phyloP scores from a whole-genome alignment of 1,140 invertebrate species.

The Solenopsis fugax region DNA sequence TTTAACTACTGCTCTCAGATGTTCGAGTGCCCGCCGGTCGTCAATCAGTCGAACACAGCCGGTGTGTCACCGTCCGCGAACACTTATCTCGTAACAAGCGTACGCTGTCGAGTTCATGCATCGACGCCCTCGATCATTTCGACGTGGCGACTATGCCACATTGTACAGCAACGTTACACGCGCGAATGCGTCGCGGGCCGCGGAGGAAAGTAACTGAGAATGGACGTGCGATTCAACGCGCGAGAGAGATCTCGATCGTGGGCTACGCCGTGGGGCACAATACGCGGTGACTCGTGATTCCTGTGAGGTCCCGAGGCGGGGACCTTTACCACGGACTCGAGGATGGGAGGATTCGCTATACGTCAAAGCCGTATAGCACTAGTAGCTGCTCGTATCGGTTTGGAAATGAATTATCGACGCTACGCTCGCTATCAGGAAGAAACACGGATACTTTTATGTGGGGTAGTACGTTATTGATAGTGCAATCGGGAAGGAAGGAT shows the following conservation, averaged over 20 bases:
- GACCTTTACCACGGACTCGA: background rate
- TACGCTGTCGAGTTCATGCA: conserved; percentile 49
- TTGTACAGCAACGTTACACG: conserved; percentile 41
- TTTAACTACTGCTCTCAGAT: background rate
- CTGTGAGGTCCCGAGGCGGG: background rate
- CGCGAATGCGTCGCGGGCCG: conserved; percentile 22
- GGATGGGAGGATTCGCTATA: conserved; percentile 19
- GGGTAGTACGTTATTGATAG: background rate
- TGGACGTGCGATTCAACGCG: background rate
- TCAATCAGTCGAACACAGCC: background rate
- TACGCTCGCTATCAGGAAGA: background rate
- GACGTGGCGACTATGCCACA: conserved; percentile 28
- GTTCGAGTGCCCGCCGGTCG: background rate
- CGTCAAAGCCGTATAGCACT: conserved; percentile 10
- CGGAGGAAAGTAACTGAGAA: conserved; percentile 15
- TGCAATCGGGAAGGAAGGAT: background rate
- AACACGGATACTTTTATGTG: background rate
- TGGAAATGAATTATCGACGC: conserved; percentile 4
- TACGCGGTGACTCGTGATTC: conserved; percentile 53
- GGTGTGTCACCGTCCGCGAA: background rate
- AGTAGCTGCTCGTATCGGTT: background rate
- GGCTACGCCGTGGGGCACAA: background rate
- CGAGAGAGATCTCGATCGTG: conserved; percentile 25
- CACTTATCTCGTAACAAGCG: conserved; percentile 59
- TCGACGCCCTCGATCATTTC: conserved; percentile 61